A percentile compares a stretch with the other conserved stretches of the same genome.
Evolutionary conservation across 2,797 vertebrate genomes (phyloP).

Genomic region (Enteromius argenteus): DNA sequence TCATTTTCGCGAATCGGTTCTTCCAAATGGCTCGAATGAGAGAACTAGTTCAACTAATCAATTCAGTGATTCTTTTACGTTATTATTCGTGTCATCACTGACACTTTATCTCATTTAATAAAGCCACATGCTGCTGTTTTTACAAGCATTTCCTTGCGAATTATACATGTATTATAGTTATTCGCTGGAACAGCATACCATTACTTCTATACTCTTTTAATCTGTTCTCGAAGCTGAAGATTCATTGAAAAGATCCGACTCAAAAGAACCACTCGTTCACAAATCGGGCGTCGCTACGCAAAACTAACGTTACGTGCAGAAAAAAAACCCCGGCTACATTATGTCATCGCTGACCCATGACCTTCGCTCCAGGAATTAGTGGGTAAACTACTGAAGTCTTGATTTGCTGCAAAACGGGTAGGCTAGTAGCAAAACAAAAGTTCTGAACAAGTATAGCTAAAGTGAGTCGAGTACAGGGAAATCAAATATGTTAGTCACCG

Average conservation of each 20-base stretch:
- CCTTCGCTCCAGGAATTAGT: background rate
- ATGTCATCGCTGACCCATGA: background rate
- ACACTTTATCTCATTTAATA: background rate
- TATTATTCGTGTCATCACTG: background rate
- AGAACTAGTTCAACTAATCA: background rate
- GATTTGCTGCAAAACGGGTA: background rate
- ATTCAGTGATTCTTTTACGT: background rate
- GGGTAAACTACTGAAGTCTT: background rate
- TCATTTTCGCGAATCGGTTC: background rate
- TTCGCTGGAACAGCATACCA: background rate
- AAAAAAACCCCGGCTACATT: background rate
- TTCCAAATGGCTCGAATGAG: background rate
- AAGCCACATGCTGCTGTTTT: background rate
- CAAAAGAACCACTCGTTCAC: background rate
- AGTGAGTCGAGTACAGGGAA: background rate
- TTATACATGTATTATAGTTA: background rate
- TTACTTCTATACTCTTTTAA: background rate
- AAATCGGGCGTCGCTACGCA: background rate
- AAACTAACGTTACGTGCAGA: background rate
- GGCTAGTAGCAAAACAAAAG: background rate
- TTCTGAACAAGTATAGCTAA: background rate
- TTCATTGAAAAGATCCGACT: constrained; percentile 10
- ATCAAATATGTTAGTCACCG: background rate
- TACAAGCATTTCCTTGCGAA: background rate
- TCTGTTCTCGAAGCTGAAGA: background rate